Conservation (phyloP, 2,797 vertebrate genomes). For the Tapirus indicus region DNA sequence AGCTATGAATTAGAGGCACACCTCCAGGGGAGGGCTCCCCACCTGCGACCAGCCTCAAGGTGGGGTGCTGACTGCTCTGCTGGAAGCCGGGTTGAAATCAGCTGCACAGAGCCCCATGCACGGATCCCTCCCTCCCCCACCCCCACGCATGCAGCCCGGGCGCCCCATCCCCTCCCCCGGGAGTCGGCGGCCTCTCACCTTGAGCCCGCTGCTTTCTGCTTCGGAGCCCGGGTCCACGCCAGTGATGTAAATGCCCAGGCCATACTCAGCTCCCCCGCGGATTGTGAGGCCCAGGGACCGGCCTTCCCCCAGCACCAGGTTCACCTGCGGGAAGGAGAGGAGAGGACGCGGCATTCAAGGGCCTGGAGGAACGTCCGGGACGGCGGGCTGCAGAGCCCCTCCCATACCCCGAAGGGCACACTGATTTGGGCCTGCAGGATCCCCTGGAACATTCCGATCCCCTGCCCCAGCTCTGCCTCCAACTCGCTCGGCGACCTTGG, state of each 20-base stretch:
- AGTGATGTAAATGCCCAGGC: conserved; percentile 97
- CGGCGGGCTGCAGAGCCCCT: neutral
- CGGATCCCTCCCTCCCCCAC: accelerated
- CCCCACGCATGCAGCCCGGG: accelerated
- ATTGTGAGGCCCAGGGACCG: conserved; percentile 97
- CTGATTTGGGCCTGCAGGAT: neutral
- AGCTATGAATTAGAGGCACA: neutral
- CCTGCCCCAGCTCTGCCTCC: neutral
- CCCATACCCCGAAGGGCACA: neutral
- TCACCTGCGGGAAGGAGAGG: conserved; percentile 90
- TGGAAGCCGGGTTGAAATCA: neutral
- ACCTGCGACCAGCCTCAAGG: neutral
- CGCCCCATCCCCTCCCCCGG: accelerated
- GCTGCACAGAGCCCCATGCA: accelerated
- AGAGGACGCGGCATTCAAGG: neutral
- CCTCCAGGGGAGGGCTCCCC: neutral
- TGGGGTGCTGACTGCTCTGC: accelerated
- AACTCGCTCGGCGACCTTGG: neutral
- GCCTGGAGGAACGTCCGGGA: accelerated
- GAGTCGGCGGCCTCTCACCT: conserved; percentile 89
- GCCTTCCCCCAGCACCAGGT: conserved; percentile 96
- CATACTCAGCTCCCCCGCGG: conserved; percentile 96
- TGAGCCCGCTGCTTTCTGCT: conserved; percentile 95
- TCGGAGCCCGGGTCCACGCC: conserved; percentile 97
- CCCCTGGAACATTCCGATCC: neutral